These are phyloP conservation scores for Neosalanx taihuensis DNA, from an alignment of 2,797 vertebrate species.

Conservation along the genomic window DNA sequence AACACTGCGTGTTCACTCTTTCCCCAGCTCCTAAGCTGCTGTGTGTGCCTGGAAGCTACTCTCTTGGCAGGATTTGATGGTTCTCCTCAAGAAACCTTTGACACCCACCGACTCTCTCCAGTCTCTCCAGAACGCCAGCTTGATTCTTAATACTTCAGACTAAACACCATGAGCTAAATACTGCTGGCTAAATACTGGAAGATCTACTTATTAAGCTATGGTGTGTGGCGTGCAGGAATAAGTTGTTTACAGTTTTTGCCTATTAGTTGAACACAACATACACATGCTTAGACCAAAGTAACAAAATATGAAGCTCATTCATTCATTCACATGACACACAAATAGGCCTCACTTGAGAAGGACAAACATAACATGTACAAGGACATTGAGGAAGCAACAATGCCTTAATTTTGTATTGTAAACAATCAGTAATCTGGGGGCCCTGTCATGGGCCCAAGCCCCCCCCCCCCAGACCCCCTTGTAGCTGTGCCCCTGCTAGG, in stretches of 20 bases:
- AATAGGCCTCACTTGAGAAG: neutral
- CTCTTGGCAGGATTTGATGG: neutral
- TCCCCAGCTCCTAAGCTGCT: constrained; percentile 19
- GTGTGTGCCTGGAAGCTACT: constrained; percentile 42
- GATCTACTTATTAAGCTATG: constrained; percentile 53
- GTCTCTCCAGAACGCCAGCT: constrained; percentile 28
- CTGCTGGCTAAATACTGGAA: constrained; percentile 3
- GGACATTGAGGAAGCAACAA: neutral
- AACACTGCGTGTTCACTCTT: neutral
- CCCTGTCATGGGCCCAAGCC: no score
- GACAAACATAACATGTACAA: neutral
- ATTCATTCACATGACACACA: neutral
- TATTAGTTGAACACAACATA: no score
- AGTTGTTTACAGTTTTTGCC: constrained; percentile 19
- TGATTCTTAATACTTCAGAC: neutral
- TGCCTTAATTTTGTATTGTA: no score
- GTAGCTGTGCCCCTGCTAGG: neutral
- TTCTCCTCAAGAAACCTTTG: constrained; percentile 44
- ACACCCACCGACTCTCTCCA: constrained; percentile 41
- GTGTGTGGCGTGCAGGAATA: constrained; percentile 37
- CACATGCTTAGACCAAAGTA: no score
- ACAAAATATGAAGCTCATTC: no score
- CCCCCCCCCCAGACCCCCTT: neutral
- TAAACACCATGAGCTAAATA: neutral
- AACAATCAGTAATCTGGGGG: no score